A percentile compares a stretch with the other conserved stretches of the same genome.
Conservation (phyloP, 2,797 vertebrate species). For the Ctenosaura bakeri region DNA sequence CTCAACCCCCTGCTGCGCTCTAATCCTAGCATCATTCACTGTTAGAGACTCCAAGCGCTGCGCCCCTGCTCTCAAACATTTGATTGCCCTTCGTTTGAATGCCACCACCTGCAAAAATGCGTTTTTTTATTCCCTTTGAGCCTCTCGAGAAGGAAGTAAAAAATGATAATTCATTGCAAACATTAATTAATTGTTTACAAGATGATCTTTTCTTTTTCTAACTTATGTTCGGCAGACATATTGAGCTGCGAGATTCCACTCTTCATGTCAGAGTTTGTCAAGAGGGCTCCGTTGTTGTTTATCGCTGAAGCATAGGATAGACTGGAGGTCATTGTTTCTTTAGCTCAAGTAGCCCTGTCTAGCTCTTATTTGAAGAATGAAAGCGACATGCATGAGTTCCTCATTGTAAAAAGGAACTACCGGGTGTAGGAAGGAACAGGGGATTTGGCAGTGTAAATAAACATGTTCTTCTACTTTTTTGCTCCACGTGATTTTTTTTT, state of each 20-base stretch:
- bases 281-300: slow-evolving; percentile 86
- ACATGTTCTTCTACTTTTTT: slow-evolving; percentile 83
- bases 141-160: slow-evolving; percentile 90
- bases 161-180: slow-evolving; percentile 91
- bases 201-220: slow-evolving; percentile 89
- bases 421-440: slow-evolving; percentile 77
- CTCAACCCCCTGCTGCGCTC: slow-evolving; percentile 87
- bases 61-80: slow-evolving; percentile 88
- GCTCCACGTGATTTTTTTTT: slow-evolving; percentile 81
- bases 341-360: slow-evolving; percentile 85
- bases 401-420: slow-evolving; percentile 79
- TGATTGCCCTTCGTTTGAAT: slow-evolving; percentile 92
- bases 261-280: slow-evolving; percentile 81
- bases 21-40: slow-evolving; percentile 92
- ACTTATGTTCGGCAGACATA: slow-evolving; percentile 86
- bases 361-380: slow-evolving; percentile 81
- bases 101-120: slow-evolving; percentile 94
- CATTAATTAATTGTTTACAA: slow-evolving; percentile 93
- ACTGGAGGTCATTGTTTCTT: slow-evolving; percentile 83
- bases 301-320: slow-evolving; percentile 82
- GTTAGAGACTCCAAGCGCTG: slow-evolving; percentile 86
- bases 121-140: slow-evolving; percentile 90
- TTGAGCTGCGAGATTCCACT: slow-evolving; percentile 84
- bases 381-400: slow-evolving; percentile 83
- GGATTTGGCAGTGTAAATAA: slow-evolving; percentile 84